Conservation (phyloP, 2,888 invertebrate species). For the Coelinius sp. region DNA sequence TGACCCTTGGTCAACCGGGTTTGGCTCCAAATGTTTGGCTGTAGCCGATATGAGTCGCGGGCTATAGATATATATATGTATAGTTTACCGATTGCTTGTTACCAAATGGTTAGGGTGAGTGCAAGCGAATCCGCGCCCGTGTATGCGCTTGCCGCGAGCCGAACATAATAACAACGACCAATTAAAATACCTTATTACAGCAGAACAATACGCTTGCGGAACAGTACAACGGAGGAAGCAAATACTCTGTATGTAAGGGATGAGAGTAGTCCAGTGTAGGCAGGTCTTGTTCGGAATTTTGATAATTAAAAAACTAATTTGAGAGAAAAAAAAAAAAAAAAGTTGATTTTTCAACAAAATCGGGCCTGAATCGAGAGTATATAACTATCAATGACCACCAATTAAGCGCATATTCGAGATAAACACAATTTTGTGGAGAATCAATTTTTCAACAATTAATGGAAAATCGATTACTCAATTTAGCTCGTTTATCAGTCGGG, state of each 20-base stretch:
- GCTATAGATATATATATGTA: conserved; percentile 17
- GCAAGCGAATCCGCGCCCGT: conserved; percentile 37
- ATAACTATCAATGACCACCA: too few species aligned
- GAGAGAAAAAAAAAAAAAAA: neutral
- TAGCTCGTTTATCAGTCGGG: too few species aligned
- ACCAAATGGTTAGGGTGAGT: conserved; percentile 40
- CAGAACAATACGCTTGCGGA: conserved; percentile 56
- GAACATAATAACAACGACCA: conserved; percentile 65
- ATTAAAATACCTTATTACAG: conserved; percentile 68
- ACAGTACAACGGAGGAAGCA: conserved; percentile 11
- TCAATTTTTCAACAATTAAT: neutral
- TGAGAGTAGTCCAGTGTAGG: neutral
- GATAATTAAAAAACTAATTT: neutral
- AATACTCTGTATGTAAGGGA: conserved; percentile 7
- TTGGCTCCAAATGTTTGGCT: conserved; percentile 46
- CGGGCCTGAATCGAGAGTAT: too few species aligned
- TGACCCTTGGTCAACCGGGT: conserved; percentile 61
- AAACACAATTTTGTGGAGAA: neutral
- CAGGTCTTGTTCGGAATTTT: neutral
- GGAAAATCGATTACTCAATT: neutral
- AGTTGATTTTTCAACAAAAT: too few species aligned
- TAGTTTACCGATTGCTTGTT: conserved; percentile 22
- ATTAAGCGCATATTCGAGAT: too few species aligned
- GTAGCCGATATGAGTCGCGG: conserved; percentile 21
- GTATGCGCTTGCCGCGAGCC: conserved; percentile 45